Conservation (phyloP, 2,888 invertebrate genomes). For the Calameuta pallipes region DNA sequence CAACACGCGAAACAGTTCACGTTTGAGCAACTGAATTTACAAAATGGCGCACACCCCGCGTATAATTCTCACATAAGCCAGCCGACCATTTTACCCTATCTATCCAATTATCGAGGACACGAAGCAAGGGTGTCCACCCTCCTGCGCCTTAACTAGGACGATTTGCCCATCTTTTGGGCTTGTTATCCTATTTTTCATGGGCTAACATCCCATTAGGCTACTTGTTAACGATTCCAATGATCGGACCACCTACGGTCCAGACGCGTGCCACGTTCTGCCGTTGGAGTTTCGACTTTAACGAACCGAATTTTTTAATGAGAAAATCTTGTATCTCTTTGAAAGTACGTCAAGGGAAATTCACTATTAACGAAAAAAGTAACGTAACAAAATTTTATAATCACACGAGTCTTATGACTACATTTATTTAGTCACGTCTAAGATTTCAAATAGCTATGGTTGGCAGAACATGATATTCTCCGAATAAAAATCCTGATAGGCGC, state of each 20-base stretch:
- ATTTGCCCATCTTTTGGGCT: slow-evolving; percentile 19
- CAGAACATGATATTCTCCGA: not conserved
- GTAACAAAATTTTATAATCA: not conserved
- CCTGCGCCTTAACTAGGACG: not conserved
- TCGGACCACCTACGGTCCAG: slow-evolving; percentile 52
- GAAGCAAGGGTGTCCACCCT: slow-evolving; percentile 11
- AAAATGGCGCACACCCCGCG: not conserved
- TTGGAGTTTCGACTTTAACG: slow-evolving; percentile 51
- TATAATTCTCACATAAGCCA: slow-evolving; percentile 13
- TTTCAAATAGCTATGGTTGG: not conserved
- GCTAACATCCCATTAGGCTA: slow-evolving; percentile 46
- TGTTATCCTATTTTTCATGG: slow-evolving; percentile 45
- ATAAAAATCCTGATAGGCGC: not conserved
- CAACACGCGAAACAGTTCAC: slow-evolving; percentile 44
- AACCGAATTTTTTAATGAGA: slow-evolving; percentile 31
- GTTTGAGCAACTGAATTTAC: not conserved
- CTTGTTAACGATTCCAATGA: slow-evolving; percentile 53
- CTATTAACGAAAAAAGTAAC: not conserved
- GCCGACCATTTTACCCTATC: slow-evolving; percentile 5
- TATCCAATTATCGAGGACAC: slow-evolving; percentile 29
- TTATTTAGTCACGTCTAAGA: not conserved
- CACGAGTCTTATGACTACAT: not conserved
- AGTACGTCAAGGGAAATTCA: not conserved
- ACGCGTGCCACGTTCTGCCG: slow-evolving; percentile 43
- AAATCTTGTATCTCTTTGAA: not conserved